Conservation (phyloP, 2,888 invertebrate genomes). For the Xanthia icteritia region DNA sequence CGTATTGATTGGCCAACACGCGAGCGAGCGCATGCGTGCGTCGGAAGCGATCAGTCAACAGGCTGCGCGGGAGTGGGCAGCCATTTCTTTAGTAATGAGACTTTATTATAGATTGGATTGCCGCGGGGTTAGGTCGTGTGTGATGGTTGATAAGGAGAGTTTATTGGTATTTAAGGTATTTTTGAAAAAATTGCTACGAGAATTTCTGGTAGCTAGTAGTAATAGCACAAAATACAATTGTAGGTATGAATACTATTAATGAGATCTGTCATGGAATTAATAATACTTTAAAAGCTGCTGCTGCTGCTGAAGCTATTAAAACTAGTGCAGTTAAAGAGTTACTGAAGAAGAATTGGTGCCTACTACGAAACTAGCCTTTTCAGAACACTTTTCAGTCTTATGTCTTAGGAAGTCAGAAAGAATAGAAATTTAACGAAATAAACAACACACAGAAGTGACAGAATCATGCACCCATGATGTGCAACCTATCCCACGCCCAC, state of each 20-base stretch:
- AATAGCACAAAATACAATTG: background rate
- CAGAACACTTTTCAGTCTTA: background rate
- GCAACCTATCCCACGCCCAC: background rate
- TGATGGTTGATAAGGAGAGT: conserved; percentile 25
- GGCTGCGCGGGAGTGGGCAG: conserved; percentile 58
- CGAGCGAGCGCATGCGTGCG: conserved; percentile 45
- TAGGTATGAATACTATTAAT: background rate
- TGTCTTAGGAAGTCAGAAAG: background rate
- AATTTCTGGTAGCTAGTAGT: background rate
- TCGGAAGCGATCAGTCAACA: conserved; percentile 68
- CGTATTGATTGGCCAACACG: conserved; percentile 47
- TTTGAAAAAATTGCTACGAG: background rate
- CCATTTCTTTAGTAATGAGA: conserved; percentile 57
- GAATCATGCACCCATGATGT: too few relatives aligned
- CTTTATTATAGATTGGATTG: conserved; percentile 59
- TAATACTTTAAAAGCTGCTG: background rate
- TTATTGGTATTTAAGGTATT: background rate
- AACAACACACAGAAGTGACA: background rate
- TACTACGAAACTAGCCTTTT: background rate
- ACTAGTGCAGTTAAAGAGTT: too few relatives aligned
- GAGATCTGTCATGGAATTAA: background rate
- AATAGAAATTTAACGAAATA: background rate
- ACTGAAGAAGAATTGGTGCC: background rate
- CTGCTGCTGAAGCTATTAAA: background rate
- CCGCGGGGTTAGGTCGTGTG: conserved; percentile 35